phyloP scores from a whole-genome alignment of 2,797 vertebrate species.

The Anniella stebbinsi region DNA sequence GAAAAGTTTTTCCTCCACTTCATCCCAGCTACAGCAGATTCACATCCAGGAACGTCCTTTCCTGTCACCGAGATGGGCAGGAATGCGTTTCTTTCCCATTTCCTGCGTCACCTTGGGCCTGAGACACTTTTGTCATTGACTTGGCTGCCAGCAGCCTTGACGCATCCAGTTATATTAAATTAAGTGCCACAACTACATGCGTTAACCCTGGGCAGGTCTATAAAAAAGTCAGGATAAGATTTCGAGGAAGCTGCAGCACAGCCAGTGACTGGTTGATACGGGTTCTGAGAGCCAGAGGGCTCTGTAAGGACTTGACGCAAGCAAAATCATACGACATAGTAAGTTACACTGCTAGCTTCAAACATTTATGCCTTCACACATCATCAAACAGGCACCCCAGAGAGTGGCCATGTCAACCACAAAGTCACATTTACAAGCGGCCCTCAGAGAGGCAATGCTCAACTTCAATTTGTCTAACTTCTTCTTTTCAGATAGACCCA shows the following conservation, averaged over 20 bases:
- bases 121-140: neutral
- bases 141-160: neutral
- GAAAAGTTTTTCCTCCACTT: neutral
- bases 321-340: neutral
- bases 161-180: neutral
- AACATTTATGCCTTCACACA: neutral
- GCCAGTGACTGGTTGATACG: neutral
- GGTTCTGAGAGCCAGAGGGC: neutral
- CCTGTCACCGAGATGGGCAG: neutral
- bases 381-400: neutral
- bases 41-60: neutral
- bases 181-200: neutral
- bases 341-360: neutral
- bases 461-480: neutral
- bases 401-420: neutral
- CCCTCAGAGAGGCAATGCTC: neutral
- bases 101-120: too few species aligned
- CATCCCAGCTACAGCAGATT: neutral
- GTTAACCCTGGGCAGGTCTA: neutral
- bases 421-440: neutral
- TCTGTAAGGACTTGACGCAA: neutral
- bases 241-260: slow-evolving; percentile 5
- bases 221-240: neutral
- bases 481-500: neutral
- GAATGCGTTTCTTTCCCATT: neutral